These are phyloP conservation scores for Platyrinchus mystaceus DNA, from an alignment of 2,797 vertebrate species.

Conservation along the genomic window DNA sequence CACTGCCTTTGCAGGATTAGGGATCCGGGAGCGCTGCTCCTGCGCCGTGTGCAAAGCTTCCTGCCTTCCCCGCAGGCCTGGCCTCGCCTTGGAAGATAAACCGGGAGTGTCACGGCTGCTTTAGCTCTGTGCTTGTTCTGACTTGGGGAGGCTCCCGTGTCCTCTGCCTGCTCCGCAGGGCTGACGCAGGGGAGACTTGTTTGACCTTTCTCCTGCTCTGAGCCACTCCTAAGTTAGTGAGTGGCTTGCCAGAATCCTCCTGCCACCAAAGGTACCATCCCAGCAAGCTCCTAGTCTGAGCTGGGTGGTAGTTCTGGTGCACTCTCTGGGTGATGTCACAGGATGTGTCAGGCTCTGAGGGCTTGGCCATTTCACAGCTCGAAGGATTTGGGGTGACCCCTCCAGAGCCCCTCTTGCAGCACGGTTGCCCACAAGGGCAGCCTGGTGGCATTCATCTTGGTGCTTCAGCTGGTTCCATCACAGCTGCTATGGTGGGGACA, in stretches of 20 bases:
- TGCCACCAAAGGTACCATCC: not conserved
- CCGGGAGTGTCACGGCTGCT: accelerated
- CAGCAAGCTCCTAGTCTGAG: not conserved
- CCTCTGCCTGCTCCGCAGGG: accelerated
- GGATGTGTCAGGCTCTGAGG: not conserved
- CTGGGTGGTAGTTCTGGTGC: not conserved
- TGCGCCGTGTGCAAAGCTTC: not conserved
- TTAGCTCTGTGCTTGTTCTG: not conserved
- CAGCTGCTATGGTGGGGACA: not conserved
- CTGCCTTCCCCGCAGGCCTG: not conserved
- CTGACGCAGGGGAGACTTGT: not conserved
- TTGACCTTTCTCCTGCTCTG: not conserved
- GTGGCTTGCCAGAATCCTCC: not conserved
- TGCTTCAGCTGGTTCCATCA: not conserved
- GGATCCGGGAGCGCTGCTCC: not conserved
- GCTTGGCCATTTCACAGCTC: accelerated
- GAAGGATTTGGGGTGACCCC: not conserved
- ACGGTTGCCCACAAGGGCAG: not conserved
- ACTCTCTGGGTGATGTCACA: not conserved
- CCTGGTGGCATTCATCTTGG: not conserved
- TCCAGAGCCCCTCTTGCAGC: not conserved
- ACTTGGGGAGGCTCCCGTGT: not conserved
- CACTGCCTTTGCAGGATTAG: not conserved
- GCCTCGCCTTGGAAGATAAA: not conserved
- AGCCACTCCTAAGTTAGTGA: accelerated